Percentiles rank a stretch among this genome's conserved stretches.
Evolutionary conservation across 2,888 invertebrate genomes (phyloP).

Genomic region (Cryptophagus acutangulus): DNA sequence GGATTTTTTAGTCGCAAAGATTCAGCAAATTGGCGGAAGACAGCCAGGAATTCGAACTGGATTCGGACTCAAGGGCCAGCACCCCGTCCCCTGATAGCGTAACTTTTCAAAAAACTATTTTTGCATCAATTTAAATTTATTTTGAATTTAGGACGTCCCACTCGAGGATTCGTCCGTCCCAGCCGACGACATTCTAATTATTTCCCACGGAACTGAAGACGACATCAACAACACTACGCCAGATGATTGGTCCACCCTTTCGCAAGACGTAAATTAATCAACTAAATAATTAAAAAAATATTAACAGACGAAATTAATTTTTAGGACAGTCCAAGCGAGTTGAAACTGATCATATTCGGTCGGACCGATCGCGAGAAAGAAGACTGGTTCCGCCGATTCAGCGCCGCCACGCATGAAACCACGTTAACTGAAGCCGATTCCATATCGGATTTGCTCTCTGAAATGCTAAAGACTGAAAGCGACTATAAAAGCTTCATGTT

Average conservation of each 20-base stretch:
- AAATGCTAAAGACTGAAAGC: constrained; percentile 23
- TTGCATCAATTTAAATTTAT: not conserved
- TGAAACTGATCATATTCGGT: constrained; percentile 54
- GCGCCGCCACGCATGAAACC: constrained; percentile 36
- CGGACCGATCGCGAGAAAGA: constrained; percentile 87
- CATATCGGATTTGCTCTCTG: constrained; percentile 15
- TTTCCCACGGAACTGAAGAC: constrained; percentile 28
- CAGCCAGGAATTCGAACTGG: constrained; percentile 35
- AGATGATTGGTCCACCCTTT: constrained; percentile 30
- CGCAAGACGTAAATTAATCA: constrained; percentile 24
- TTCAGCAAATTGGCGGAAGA: constrained; percentile 40
- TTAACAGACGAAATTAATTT: too few species aligned
- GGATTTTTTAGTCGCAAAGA: constrained; percentile 35
- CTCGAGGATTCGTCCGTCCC: constrained; percentile 20
- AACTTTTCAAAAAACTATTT: constrained; percentile 6
- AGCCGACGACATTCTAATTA: constrained; percentile 7
- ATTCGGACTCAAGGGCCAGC: constrained; percentile 38
- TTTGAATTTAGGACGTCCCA: constrained; percentile 23
- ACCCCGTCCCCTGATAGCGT: constrained; percentile 37
- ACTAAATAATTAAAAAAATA: too few species aligned
- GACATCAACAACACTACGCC: constrained; percentile 25
- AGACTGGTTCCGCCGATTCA: constrained; percentile 65
- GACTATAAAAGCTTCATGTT: constrained; percentile 43
- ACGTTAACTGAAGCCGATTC: constrained; percentile 6
- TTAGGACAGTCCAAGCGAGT: constrained; percentile 30